Evolutionary conservation across 2,888 invertebrate genomes (phyloP).

Genomic region (Ganaspis brasiliensis): DNA sequence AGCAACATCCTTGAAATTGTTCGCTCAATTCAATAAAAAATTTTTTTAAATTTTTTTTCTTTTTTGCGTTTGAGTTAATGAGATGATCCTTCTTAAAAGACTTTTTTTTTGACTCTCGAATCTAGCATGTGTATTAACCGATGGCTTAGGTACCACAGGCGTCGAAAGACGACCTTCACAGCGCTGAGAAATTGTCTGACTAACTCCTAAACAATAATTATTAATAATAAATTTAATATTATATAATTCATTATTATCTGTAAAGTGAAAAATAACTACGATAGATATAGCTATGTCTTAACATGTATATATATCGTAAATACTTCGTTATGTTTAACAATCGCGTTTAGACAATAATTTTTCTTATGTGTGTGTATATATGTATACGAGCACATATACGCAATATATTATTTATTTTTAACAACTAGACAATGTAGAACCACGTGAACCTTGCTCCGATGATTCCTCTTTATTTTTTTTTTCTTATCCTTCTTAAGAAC

Average conservation of each 20-base stretch:
- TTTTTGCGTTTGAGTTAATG: not conserved
- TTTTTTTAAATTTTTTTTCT: too few relatives aligned
- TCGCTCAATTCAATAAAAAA: too few relatives aligned
- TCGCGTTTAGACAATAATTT: conserved; percentile 75
- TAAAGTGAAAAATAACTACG: conserved; percentile 79
- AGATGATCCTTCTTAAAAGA: not conserved
- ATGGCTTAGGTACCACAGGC: conserved; percentile 76
- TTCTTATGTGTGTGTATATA: conserved; percentile 59
- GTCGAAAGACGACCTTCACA: conserved; percentile 77
- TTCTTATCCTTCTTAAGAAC: conserved; percentile 71
- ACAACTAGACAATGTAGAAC: conserved; percentile 73
- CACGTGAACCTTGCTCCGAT: conserved; percentile 80
- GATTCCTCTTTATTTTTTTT: conserved; percentile 70
- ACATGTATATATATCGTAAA: conserved; percentile 47
- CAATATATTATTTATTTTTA: conserved; percentile 56
- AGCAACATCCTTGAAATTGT: too few relatives aligned
- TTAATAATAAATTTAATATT: conserved; percentile 45
- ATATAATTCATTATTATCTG: conserved; percentile 66
- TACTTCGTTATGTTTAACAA: conserved; percentile 75
- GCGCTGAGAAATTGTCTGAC: conserved; percentile 78
- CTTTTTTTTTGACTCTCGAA: conserved; percentile 60
- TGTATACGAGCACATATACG: conserved; percentile 48
- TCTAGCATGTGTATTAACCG: conserved; percentile 69
- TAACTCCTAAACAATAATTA: conserved; percentile 76
- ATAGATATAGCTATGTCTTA: conserved; percentile 62